phyloP scores from a whole-genome alignment of 1,140 invertebrate genomes.

The Drosophila suzukii region DNA sequence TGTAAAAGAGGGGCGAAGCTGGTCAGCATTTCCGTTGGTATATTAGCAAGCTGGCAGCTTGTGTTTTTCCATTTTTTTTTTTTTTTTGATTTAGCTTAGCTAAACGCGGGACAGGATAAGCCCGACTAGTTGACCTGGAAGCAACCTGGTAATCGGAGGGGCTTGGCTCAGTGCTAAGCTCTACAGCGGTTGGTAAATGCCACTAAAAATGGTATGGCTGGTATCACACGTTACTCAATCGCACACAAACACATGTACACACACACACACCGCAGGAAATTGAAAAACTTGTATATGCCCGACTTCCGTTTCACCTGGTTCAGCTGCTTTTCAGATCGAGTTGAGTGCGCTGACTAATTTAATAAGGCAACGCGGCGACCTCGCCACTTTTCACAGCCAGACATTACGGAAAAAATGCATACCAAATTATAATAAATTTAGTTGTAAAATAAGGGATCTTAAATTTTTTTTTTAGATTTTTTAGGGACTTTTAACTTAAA shows the following conservation, averaged over 20 bases:
- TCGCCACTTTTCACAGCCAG: constrained; percentile 63
- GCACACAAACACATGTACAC: constrained; percentile 8
- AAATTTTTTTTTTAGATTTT: too few species aligned
- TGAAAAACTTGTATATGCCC: constrained; percentile 77
- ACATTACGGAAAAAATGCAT: not conserved
- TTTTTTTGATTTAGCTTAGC: constrained; percentile 50
- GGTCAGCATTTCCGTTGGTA: constrained; percentile 28
- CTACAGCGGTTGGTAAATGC: constrained; percentile 42
- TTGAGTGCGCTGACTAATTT: constrained; percentile 76
- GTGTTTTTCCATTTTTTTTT: constrained; percentile 12
- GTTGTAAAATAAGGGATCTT: too few species aligned
- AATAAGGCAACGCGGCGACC: constrained; percentile 68
- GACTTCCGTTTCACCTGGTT: constrained; percentile 75
- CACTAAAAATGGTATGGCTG: constrained; percentile 45
- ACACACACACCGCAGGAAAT: constrained; percentile 57
- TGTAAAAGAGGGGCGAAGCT: constrained; percentile 1
- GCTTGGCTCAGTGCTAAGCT: constrained; percentile 34
- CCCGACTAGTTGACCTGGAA: constrained; percentile 59
- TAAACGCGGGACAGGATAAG: constrained; percentile 41
- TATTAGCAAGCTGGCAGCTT: constrained; percentile 38
- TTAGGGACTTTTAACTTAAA: too few species aligned
- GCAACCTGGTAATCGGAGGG: constrained; percentile 28
- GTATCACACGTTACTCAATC: constrained; percentile 24
- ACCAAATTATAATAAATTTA: not conserved
- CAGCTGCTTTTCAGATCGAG: constrained; percentile 50